phyloP scores from a whole-genome alignment of 2,797 vertebrate genomes.

The Neosalanx taihuensis region DNA sequence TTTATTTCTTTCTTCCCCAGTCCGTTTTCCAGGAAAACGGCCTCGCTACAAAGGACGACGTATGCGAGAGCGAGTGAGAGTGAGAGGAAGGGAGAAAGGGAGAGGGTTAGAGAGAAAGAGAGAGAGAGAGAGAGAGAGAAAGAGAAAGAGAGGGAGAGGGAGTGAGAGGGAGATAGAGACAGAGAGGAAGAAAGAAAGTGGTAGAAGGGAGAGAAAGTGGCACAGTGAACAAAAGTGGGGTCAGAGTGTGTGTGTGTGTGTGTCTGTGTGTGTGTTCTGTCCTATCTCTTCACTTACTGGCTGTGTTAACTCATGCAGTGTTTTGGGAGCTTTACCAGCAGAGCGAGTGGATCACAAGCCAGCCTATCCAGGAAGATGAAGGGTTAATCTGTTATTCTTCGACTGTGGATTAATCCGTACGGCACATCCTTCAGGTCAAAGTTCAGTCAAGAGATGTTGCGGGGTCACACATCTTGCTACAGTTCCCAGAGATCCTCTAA shows the following conservation, averaged over 20 bases:
- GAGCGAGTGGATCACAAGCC: neutral
- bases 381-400: constrained; percentile 29
- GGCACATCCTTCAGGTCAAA: constrained; percentile 50
- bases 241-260: neutral
- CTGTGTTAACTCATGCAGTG: neutral
- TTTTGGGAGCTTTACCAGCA: constrained; percentile 6
- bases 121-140: neutral
- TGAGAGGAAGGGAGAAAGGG: neutral
- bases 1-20: constrained; percentile 13
- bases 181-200: too few relatives aligned
- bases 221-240: too few relatives aligned
- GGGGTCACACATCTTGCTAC: constrained; percentile 24
- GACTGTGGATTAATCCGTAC: constrained; percentile 34
- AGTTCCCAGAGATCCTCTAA: constrained; percentile 26
- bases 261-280: neutral
- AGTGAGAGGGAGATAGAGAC: too few relatives aligned
- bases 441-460: constrained; percentile 39
- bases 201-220: too few relatives aligned
- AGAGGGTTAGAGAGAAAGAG: neutral
- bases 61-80: neutral
- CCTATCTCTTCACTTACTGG: neutral
- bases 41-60: constrained; percentile 31
- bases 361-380: constrained; percentile 25
- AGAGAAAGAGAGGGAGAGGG: too few relatives aligned
- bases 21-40: constrained; percentile 47